Conservation (phyloP, 2,113 vertebrate genomes). For the Elephas maximus region DNA sequence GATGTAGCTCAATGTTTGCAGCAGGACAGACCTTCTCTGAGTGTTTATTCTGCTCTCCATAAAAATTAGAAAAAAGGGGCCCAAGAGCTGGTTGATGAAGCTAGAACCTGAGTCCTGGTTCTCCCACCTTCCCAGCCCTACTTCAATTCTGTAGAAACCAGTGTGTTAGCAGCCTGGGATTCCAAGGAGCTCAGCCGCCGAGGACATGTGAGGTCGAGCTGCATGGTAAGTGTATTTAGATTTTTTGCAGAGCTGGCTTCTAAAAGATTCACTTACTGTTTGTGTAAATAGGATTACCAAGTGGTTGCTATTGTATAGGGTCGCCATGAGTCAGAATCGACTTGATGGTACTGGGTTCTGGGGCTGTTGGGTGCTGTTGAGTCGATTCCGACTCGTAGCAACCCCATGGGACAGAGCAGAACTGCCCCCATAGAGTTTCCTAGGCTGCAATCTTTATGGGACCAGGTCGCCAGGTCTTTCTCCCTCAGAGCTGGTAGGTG, state of each 20-base stretch:
- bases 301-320: too few relatives aligned
- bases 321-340: too few relatives aligned
- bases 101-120: not conserved
- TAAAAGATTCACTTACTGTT: not conserved
- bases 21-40: too few relatives aligned
- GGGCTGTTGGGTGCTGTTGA: too few relatives aligned
- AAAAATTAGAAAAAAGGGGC: too few relatives aligned
- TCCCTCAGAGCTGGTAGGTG: too few relatives aligned
- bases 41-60: not conserved
- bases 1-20: not conserved
- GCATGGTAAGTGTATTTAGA: not conserved
- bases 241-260: not conserved
- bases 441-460: not conserved
- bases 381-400: too few relatives aligned
- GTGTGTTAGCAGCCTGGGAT: not conserved
- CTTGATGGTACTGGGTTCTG: too few relatives aligned
- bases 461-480: not conserved
- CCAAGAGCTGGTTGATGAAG: not conserved
- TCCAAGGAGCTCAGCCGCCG: not conserved
- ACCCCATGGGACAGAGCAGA: too few relatives aligned
- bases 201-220: not conserved
- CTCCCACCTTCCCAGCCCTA: not conserved
- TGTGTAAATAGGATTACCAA: not conserved
- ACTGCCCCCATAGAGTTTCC: too few relatives aligned
- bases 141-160: too few relatives aligned